Percentiles rank a stretch among this genome's conserved stretches.
phyloP scores from a whole-genome alignment of 2,797 vertebrate genomes.

The Centroberyx gerrardi region DNA sequence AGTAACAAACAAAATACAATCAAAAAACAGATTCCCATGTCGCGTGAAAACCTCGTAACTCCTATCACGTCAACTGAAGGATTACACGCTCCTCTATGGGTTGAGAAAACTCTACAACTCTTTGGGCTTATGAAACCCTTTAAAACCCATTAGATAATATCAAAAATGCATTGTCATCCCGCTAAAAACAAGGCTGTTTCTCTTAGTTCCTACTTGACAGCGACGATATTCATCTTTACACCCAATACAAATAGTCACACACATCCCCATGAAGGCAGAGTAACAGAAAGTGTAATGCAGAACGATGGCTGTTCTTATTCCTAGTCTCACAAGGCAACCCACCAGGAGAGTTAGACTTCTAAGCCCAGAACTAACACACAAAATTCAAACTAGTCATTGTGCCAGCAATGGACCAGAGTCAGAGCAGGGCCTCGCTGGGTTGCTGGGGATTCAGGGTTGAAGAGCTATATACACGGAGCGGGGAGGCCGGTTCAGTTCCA shows the following conservation, averaged over 20 bases:
- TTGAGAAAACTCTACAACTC: too few relatives aligned
- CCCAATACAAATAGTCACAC: constrained; percentile 28
- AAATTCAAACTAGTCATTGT: constrained; percentile 6
- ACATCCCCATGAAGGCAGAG: constrained; percentile 52
- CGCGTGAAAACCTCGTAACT: too few relatives aligned
- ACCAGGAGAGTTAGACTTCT: constrained; percentile 5
- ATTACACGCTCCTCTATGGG: too few relatives aligned
- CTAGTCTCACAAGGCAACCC: constrained; percentile 27
- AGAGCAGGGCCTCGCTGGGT: constrained; percentile 25
- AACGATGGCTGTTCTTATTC: constrained; percentile 29
- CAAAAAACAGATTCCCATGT: background rate
- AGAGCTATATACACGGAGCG: background rate
- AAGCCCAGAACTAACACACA: constrained; percentile 26
- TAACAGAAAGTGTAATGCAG: constrained; percentile 36
- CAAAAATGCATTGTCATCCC: too few relatives aligned
- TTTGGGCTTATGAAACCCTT: too few relatives aligned
- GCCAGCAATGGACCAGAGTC: constrained; percentile 20
- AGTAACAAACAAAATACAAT: background rate
- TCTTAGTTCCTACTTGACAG: background rate
- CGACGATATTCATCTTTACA: constrained; percentile 14
- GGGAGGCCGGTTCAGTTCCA: constrained; percentile 74
- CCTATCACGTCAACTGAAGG: too few relatives aligned
- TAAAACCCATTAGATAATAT: too few relatives aligned
- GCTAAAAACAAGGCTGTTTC: constrained; percentile 20
- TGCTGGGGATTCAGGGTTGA: constrained; percentile 24